These are phyloP conservation scores for Nannoperca australis DNA, from an alignment of 2,797 vertebrate genomes.

Conservation along the genomic window DNA sequence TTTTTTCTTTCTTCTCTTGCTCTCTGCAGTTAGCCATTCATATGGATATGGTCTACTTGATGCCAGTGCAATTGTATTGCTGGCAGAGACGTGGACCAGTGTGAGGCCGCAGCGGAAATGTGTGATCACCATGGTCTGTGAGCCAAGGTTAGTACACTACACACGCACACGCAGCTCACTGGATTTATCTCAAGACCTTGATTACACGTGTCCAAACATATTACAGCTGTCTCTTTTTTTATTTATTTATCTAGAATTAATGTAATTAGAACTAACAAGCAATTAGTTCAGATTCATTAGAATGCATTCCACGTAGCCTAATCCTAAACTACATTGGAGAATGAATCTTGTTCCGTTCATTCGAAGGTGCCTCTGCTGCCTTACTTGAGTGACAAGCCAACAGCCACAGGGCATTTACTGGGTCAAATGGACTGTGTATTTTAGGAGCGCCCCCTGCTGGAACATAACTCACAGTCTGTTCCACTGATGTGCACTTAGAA, in stretches of 20 bases:
- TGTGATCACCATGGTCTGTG: slow-evolving; percentile 88
- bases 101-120: slow-evolving; percentile 94
- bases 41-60: slow-evolving; percentile 97
- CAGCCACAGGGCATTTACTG: neutral
- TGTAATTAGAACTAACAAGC: slow-evolving; percentile 26
- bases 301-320: slow-evolving; percentile 7
- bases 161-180: neutral
- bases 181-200: neutral
- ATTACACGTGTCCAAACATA: slow-evolving; percentile 11
- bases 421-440: neutral
- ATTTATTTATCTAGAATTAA: neutral
- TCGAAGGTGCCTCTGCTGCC: neutral
- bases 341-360: neutral
- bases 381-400: neutral
- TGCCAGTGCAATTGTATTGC: slow-evolving; percentile 91
- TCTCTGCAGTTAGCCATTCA: slow-evolving; percentile 93
- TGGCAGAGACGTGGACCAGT: slow-evolving; percentile 93
- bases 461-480: neutral
- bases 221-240: slow-evolving; percentile 1
- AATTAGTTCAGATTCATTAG: slow-evolving; percentile 16
- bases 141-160: slow-evolving; percentile 88
- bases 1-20: slow-evolving; percentile 24
- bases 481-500: neutral
- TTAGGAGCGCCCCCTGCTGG: slow-evolving; percentile 9
- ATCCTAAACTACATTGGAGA: slow-evolving; percentile 22